Conservation (phyloP, 1,140 invertebrate species). For the Dendrolimus kikuchii region DNA sequence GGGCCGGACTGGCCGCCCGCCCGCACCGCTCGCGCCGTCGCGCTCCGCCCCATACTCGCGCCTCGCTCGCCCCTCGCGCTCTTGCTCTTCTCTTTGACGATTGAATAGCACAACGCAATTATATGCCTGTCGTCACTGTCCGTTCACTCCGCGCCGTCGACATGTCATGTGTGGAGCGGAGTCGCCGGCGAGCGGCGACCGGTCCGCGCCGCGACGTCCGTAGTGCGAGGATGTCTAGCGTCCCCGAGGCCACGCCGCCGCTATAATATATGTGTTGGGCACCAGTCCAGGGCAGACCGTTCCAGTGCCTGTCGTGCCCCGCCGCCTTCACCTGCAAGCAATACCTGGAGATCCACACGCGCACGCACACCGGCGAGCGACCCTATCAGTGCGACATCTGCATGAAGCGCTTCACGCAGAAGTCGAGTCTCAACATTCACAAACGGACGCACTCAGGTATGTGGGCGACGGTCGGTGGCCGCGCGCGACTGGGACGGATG, state of each 20-base stretch:
- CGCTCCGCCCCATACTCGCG: constrained; percentile 39
- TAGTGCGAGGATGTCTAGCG: constrained; percentile 59
- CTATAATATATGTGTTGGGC: constrained; percentile 70
- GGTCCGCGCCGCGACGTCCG: constrained; percentile 60
- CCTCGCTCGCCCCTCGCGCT: constrained; percentile 20
- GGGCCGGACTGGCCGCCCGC: constrained; percentile 60
- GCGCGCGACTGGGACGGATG: constrained; percentile 24
- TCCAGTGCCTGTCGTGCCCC: constrained; percentile 82
- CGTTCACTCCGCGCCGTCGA: constrained; percentile 7
- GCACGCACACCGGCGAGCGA: constrained; percentile 83
- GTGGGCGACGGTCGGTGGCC: constrained; percentile 19
- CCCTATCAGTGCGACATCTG: constrained; percentile 81
- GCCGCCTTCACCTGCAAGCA: constrained; percentile 81
- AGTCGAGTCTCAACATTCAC: constrained; percentile 82
- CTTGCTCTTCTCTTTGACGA: no score
- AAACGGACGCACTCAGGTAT: constrained; percentile 81
- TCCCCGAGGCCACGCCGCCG: constrained; percentile 53
- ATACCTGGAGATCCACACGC: constrained; percentile 83
- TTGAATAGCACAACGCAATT: not conserved
- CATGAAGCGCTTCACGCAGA: constrained; percentile 80
- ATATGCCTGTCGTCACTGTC: constrained; percentile 8
- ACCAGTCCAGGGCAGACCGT: constrained; percentile 75
- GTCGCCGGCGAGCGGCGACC: constrained; percentile 60
- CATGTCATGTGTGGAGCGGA: constrained; percentile 52
- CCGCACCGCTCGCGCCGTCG: constrained; percentile 44